A percentile compares a stretch with the other conserved stretches of the same genome.
phyloP scores from a whole-genome alignment of 37 sponge, comb jelly and placozoan species.

The Bolinopsis microptera region DNA sequence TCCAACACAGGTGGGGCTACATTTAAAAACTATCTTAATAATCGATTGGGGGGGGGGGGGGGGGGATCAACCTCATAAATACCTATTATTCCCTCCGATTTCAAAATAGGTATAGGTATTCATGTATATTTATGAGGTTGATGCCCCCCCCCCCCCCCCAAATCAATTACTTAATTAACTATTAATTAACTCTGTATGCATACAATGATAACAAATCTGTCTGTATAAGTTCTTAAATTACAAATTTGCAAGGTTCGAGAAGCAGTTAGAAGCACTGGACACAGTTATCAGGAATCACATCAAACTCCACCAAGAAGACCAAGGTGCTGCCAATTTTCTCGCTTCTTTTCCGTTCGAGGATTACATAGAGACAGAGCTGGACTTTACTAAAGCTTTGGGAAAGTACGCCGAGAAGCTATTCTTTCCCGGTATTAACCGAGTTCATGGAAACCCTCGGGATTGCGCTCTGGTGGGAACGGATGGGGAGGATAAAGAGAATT shows the following conservation, averaged over 20 bases:
- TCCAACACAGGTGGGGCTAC: neutral
- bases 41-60: no score
- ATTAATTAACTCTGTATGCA: no score
- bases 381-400: slow-evolving; percentile 15
- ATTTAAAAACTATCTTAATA: no score
- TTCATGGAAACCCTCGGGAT: slow-evolving; percentile 22
- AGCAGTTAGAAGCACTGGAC: slow-evolving; percentile 31
- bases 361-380: slow-evolving; percentile 43
- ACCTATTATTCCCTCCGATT: no score
- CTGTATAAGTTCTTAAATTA: no score
- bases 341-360: neutral
- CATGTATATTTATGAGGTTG: no score
- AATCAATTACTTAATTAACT: no score
- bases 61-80: no score
- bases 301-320: slow-evolving; percentile 4
- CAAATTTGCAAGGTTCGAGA: slow-evolving; percentile 11
- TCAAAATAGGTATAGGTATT: no score
- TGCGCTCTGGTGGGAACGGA: neutral
- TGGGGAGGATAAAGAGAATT: slow-evolving; percentile 29
- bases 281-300: slow-evolving; percentile 12
- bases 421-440: slow-evolving; percentile 13
- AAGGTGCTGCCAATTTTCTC: neutral
- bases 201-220: no score
- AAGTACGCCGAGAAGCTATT: slow-evolving; percentile 60
- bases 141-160: no score